A percentile compares a stretch with the other conserved stretches of the same genome.
These are phyloP conservation scores for Stenopsyche tienmushanensis DNA, from an alignment of 1,140 invertebrate genomes.

Conservation along the genomic window DNA sequence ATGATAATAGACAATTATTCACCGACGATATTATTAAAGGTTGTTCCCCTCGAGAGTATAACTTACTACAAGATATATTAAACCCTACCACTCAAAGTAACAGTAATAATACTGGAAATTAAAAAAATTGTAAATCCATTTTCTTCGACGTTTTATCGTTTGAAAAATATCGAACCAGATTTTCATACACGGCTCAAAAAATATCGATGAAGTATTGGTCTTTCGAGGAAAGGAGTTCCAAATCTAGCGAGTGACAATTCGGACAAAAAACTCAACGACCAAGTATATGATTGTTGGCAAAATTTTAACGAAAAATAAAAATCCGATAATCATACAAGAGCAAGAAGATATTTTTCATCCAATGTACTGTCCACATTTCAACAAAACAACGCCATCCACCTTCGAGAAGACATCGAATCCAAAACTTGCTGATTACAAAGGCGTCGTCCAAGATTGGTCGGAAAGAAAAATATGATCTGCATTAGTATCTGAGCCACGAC, in stretches of 20 bases:
- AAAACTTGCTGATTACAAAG: too few species aligned
- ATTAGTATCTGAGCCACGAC: too few species aligned
- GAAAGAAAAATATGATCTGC: too few species aligned
- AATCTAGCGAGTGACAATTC: conserved; percentile 41
- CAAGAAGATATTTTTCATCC: too few species aligned
- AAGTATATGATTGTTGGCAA: neutral
- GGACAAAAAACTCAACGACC: conserved; percentile 38
- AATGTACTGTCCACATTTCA: too few species aligned
- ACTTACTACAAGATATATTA: neutral
- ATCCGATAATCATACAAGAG: too few species aligned
- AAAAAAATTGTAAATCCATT: neutral
- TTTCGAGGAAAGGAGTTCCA: conserved; percentile 39
- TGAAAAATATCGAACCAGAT: conserved; percentile 38
- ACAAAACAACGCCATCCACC: too few species aligned
- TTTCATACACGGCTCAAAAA: conserved; percentile 28
- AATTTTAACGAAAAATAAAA: too few species aligned
- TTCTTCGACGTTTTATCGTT: neutral
- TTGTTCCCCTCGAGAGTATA: neutral
- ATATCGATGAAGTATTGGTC: neutral
- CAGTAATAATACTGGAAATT: neutral
- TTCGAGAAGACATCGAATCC: too few species aligned
- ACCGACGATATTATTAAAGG: neutral
- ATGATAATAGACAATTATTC: neutral
- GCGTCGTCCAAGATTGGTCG: too few species aligned
- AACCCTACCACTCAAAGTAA: neutral